These are phyloP conservation scores for Agelas oroides DNA, from an alignment of 37 sponge, comb jelly and placozoan species.

Conservation along the genomic window DNA sequence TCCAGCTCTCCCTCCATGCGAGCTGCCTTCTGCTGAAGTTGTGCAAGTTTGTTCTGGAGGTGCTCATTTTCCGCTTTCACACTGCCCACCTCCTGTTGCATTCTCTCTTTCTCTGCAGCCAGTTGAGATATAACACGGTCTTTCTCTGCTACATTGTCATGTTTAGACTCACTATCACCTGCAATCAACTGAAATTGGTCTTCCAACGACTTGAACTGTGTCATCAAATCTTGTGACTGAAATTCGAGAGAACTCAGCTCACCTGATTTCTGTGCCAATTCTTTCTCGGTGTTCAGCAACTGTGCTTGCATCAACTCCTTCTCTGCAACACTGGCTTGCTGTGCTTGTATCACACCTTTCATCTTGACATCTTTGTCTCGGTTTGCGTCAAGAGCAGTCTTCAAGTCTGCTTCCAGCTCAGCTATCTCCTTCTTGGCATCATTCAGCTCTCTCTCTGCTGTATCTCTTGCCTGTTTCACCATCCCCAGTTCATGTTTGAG, in stretches of 20 bases:
- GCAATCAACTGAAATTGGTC: constrained; percentile 26
- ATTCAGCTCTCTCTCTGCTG: constrained; percentile 41
- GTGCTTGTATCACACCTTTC: not conserved
- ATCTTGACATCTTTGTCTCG: constrained; percentile 6
- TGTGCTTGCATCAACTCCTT: not conserved
- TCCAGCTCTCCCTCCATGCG: constrained; percentile 70
- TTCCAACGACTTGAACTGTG: constrained; percentile 34
- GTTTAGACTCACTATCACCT: constrained; percentile 19
- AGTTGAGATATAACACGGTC: constrained; percentile 47
- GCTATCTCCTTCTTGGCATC: constrained; percentile 21
- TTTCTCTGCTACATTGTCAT: constrained; percentile 56
- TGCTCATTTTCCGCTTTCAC: constrained; percentile 12
- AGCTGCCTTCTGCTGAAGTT: constrained; percentile 60
- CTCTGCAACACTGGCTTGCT: constrained; percentile 12
- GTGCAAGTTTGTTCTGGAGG: not conserved
- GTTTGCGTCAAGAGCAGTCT: constrained; percentile 2
- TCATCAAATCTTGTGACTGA: constrained; percentile 46
- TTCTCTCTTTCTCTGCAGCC: constrained; percentile 32
- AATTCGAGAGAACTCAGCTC: constrained; percentile 14
- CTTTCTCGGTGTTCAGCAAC: constrained; percentile 48
- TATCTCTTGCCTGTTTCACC: constrained; percentile 16
- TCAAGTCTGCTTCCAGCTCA: constrained; percentile 46
- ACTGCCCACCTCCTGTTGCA: constrained; percentile 15
- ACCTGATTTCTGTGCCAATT: constrained; percentile 28
- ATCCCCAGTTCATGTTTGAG: constrained; percentile 57